Evolutionary conservation across 2,888 invertebrate genomes (phyloP).

Genomic region (Melikaiella ostensackeni): DNA sequence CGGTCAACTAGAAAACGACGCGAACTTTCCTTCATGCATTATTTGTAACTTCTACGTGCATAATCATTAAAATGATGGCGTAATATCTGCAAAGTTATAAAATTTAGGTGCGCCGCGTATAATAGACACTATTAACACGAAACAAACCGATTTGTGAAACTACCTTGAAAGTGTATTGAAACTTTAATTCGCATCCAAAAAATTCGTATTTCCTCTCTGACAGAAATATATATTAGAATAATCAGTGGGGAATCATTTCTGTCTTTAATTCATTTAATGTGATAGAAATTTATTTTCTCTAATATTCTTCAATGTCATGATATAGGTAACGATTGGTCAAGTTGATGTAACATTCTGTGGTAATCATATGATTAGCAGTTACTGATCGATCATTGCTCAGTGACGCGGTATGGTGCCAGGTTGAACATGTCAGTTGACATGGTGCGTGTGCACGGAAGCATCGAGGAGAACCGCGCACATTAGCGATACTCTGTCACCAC

Average conservation of each 20-base stretch:
- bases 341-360: neutral
- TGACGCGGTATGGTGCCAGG: constrained; percentile 5
- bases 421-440: neutral
- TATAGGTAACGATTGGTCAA: neutral
- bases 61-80: neutral
- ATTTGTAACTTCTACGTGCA: neutral
- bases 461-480: constrained; percentile 3
- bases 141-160: neutral
- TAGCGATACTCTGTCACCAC: constrained; percentile 26
- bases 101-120: neutral
- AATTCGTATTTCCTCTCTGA: too few relatives aligned
- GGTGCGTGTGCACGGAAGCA: constrained; percentile 2
- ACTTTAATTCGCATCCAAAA: too few relatives aligned
- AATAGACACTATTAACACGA: neutral
- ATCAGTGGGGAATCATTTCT: too few relatives aligned
- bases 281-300: neutral
- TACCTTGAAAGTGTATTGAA: neutral
- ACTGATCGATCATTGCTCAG: constrained; percentile 12
- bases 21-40: neutral
- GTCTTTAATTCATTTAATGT: neutral
- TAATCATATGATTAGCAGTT: constrained; percentile 3
- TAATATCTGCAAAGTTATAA: neutral
- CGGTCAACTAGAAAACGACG: neutral
- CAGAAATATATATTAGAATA: too few relatives aligned
- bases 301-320: neutral